These are phyloP conservation scores for Mythimna pallens DNA, from an alignment of 2,888 invertebrate species.

Conservation along the genomic window DNA sequence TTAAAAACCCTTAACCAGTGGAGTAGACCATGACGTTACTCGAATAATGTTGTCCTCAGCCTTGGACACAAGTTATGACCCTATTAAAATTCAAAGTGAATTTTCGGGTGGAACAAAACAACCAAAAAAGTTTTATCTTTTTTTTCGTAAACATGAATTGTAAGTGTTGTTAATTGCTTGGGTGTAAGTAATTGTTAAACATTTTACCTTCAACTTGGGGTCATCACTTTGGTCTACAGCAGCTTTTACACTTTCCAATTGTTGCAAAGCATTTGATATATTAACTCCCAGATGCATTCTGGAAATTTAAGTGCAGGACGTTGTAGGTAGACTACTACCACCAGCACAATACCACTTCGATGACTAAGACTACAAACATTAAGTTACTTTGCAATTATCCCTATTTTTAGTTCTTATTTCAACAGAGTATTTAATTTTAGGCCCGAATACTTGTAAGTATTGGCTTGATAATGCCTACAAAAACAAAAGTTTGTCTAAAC, in stretches of 20 bases:
- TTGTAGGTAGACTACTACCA: background rate
- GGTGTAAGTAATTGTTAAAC: background rate
- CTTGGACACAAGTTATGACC: too few species aligned
- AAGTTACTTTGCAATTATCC: constrained; percentile 24
- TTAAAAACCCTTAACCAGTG: too few species aligned
- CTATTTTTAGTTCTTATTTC: constrained; percentile 9
- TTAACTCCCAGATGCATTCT: constrained; percentile 92
- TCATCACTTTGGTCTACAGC: constrained; percentile 96
- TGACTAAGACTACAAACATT: background rate
- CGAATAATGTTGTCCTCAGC: too few species aligned
- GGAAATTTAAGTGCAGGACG: constrained; percentile 40
- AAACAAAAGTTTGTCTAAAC: background rate
- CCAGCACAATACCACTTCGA: background rate
- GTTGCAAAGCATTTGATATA: constrained; percentile 96
- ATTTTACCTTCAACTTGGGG: constrained; percentile 93
- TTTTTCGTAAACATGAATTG: too few species aligned
- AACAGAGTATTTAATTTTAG: background rate
- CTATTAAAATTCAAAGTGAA: too few species aligned
- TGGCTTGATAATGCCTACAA: background rate
- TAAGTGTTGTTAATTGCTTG: background rate
- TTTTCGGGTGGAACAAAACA: too few species aligned
- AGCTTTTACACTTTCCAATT: constrained; percentile 96
- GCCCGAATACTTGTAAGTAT: background rate
- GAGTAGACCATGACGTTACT: too few species aligned
- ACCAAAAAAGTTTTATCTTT: too few species aligned